Evolutionary conservation across 2,888 invertebrate species (phyloP), one percentile per base, ranked within the genome.

Genomic region (Agrilus mali): DNA sequence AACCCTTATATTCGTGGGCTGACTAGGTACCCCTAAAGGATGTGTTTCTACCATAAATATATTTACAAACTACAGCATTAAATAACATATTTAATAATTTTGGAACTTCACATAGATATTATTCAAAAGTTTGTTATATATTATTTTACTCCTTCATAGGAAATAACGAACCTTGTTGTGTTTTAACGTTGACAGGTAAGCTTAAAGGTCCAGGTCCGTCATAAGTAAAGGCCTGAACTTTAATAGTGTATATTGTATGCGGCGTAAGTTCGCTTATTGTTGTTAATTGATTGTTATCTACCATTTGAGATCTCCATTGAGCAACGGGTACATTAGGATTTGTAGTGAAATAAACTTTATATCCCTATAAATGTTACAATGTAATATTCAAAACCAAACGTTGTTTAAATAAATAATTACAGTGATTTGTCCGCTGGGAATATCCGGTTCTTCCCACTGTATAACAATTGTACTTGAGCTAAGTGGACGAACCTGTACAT

Each of bases 361-460:
- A 93, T 53, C 88, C 89, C 92, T 92, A 70, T n/a, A 57, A 62
- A 55, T 52, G 13, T 38, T n/a, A 33, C 34, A 8, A 3, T 10
- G 27, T 10, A 10, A 10, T 10, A 27, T 27, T 27, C 1, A 27
- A 27, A 35, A 31, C 14, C 8, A 22, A 4, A 37, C 7, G 31
- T 27, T 17, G 13, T 46, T 15, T 39, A 20, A 8, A 20, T 12
- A n/a, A 32, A 43, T 33, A 71, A 78, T 75, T 69, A 90, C 93
- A 72, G 85, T 87, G 54, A 95, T 86, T 76, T 87, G 85, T 55
- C 94, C 94, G 63, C 93, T 94, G 40, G 93, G 89, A 43, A 86
- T 87, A 62, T 90, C 88, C 10, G 94, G 94, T 60, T 89, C 89
- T 55, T 88, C 86, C 95, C 95, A 95, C 61, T 89, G 87, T 55